Conservation (phyloP, 1,140 invertebrate species). For the Diorhabda carinulata region DNA sequence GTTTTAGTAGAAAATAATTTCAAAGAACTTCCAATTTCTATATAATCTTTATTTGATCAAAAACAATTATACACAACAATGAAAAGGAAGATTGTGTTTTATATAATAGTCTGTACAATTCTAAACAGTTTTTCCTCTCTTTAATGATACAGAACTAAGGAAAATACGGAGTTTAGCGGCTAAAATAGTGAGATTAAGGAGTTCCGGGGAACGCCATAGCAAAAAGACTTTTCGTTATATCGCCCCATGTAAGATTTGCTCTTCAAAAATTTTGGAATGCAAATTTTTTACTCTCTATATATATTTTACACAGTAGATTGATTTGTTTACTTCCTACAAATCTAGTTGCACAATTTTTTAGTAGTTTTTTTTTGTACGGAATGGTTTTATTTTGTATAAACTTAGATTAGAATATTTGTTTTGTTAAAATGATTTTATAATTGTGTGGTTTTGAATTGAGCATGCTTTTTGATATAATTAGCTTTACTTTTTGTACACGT, state of each 20-base stretch:
- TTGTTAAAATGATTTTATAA: too few relatives aligned
- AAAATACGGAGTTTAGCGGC: conserved; percentile 37
- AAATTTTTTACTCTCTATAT: conserved; percentile 2
- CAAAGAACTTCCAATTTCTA: too few relatives aligned
- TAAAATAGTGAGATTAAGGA: conserved; percentile 40
- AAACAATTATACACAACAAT: not conserved
- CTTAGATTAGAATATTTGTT: too few relatives aligned
- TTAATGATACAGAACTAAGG: conserved; percentile 29
- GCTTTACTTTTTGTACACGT: too few relatives aligned
- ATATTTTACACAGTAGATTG: conserved; percentile 6
- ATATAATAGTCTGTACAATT: not conserved
- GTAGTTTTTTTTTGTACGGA: conserved; percentile 10
- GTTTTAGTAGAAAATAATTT: too few relatives aligned
- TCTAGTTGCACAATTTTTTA: not conserved
- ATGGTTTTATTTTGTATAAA: conserved; percentile 2
- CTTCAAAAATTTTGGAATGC: conserved; percentile 22
- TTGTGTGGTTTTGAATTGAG: too few relatives aligned
- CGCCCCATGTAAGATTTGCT: conserved; percentile 39
- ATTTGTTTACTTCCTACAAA: not conserved
- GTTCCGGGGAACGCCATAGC: conserved; percentile 38
- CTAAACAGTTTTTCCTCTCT: conserved; percentile 8
- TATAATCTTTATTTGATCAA: too few relatives aligned
- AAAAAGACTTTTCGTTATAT: conserved; percentile 43
- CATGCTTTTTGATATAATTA: too few relatives aligned
- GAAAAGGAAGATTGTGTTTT: conserved; percentile 3